Evolutionary conservation across 2,888 invertebrate species (phyloP), one percentile per base, ranked within the genome.

Genomic region (Perizoma affinitatum): DNA sequence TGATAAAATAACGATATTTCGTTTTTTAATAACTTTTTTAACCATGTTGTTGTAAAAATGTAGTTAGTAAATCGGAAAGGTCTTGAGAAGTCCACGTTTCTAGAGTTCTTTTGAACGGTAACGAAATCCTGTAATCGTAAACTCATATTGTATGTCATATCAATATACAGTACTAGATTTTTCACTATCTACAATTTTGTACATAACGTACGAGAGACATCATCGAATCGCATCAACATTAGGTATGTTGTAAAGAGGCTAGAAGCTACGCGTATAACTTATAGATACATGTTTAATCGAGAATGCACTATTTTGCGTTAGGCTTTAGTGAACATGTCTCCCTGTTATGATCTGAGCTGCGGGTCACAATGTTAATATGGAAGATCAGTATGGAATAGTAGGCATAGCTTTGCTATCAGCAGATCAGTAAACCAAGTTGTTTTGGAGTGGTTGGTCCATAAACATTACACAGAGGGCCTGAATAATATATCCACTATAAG

Each of bases 101-200:
- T 87, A 89, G 78, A 81, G 90, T 90, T 90, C 90, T 90, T 90
- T 90, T 90, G 90, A 90, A 90, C 90, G 84, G 80, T 83, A 84
- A 85, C 81, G 73, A 72, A 84, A 76, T 73, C 77, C 77, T 76
- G 75, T 78, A 73, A 78, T 72, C 67, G 84, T 86, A 83, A 79
- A 80, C 77, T 86, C 86, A 84, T 80, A 77, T 80, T 75, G 76
- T 80, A 82, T 75, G 81, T 88, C 90, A 90, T 90, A 90, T 90
- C 90, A 85, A 83, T 84, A 83, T 86, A 80, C 79, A 76, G 78
- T 72, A 71, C 75, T 77, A 78, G 78, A 67, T 78, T 80, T 80
- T 79, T 79, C 76, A 78, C 76, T 71, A 64, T 71, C 71, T 71
- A 71, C 63, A 73, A 65, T 77, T 79, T 79, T 78, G 79, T 80